Conservation (phyloP, 1,140 invertebrate species). For the Drosophila nasuta region DNA sequence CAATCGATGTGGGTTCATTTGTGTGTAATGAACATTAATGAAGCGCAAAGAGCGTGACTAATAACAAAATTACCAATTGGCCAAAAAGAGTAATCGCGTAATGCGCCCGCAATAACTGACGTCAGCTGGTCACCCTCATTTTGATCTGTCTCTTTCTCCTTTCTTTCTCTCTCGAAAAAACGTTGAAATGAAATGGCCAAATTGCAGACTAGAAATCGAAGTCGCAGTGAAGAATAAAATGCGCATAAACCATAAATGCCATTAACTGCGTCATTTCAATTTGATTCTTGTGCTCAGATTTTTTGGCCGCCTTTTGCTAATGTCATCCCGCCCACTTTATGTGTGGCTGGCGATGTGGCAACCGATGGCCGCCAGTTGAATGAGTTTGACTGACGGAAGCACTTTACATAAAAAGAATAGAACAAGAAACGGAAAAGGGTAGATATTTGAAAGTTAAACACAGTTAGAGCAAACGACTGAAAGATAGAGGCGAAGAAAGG, state of each 20-base stretch:
- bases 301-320: conserved; percentile 42
- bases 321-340: conserved; percentile 39
- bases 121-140: conserved; percentile 41
- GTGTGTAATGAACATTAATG: conserved; percentile 84
- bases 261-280: conserved; percentile 82
- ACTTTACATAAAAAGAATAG: conserved; percentile 34
- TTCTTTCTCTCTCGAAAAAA: background rate
- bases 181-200: conserved; percentile 33
- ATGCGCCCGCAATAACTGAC: conserved; percentile 18
- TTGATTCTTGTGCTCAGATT: conserved; percentile 67
- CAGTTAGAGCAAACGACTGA: background rate
- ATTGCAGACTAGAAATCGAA: conserved; percentile 49
- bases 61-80: conserved; percentile 82
- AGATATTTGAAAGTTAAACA: conserved; percentile 10
- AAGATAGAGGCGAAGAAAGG: conserved; percentile 2
- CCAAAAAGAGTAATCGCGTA: conserved; percentile 61
- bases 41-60: conserved; percentile 84
- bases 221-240: conserved; percentile 68
- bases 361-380: conserved; percentile 3
- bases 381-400: conserved; percentile 35
- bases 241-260: conserved; percentile 78
- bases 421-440: background rate
- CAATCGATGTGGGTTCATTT: conserved; percentile 83
- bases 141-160: conserved; percentile 2
- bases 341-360: background rate